Conservation (phyloP, 2,797 vertebrate species). For the Salarias fasciatus region DNA sequence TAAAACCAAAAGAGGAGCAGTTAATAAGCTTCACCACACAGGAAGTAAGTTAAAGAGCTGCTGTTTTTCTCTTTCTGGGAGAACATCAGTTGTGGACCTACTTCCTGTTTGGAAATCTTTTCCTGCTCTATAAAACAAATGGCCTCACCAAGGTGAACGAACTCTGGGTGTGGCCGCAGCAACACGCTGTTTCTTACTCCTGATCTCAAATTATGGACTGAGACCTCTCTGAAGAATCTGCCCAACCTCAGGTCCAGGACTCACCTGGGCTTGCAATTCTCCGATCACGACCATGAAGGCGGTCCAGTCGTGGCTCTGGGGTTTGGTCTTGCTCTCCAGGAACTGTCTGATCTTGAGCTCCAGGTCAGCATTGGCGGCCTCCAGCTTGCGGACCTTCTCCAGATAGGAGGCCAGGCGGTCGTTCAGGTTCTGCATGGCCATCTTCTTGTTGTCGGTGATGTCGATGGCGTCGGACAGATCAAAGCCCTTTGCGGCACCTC, state of each 20-base stretch:
- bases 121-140: too few species aligned
- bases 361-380: slow-evolving; percentile 84
- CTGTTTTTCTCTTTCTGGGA: too few species aligned
- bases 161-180: too few species aligned
- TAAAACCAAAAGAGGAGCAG: neutral
- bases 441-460: slow-evolving; percentile 53
- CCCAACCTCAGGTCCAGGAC: too few species aligned
- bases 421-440: slow-evolving; percentile 89
- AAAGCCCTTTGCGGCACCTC: slow-evolving; percentile 11
- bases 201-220: too few species aligned
- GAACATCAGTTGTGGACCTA: too few species aligned
- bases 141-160: slow-evolving; percentile 27
- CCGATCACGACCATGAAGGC: slow-evolving; percentile 76
- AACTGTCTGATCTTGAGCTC: slow-evolving; percentile 86
- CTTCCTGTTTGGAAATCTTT: too few species aligned
- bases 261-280: slow-evolving; percentile 86
- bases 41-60: too few species aligned
- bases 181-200: too few species aligned
- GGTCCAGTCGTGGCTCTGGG: slow-evolving; percentile 72
- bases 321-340: slow-evolving; percentile 75
- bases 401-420: slow-evolving; percentile 88
- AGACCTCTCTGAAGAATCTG: neutral
- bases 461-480: slow-evolving; percentile 38
- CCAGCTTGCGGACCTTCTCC: slow-evolving; percentile 84
- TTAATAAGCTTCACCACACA: too few species aligned